Evolutionary conservation across 2,888 invertebrate species (phyloP).

Genomic region (Polydesmus complanatus): DNA sequence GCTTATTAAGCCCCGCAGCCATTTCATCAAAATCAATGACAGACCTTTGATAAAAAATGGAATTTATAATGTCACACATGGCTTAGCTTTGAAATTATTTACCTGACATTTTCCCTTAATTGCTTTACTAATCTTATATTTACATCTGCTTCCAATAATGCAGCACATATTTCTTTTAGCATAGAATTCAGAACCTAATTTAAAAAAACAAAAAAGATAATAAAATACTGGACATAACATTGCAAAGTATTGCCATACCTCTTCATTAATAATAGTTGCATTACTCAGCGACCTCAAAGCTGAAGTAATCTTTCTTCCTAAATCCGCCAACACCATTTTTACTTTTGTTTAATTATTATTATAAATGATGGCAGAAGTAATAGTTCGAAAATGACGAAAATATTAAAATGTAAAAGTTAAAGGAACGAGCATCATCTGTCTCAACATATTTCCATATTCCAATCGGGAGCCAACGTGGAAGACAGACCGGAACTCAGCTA

Average conservation of each 20-base stretch:
- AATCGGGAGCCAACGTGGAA: not conserved
- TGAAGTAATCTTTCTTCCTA: slow-evolving; percentile 97
- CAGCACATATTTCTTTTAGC: slow-evolving; percentile 97
- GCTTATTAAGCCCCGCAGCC: slow-evolving; percentile 91
- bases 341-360: not conserved
- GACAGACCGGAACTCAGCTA: too few species aligned
- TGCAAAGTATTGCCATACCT: slow-evolving; percentile 44
- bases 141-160: slow-evolving; percentile 88
- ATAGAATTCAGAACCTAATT: slow-evolving; percentile 87
- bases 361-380: not conserved
- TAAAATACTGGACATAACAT: not conserved
- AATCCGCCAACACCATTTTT: slow-evolving; percentile 96
- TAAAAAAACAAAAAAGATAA: not conserved
- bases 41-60: slow-evolving; percentile 37
- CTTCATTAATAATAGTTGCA: slow-evolving; percentile 96
- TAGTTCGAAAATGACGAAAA: too few species aligned
- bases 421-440: not conserved
- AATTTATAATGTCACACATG: not conserved
- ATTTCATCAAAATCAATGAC: slow-evolving; percentile 99
- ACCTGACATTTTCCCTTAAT: slow-evolving; percentile 85
- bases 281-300: slow-evolving; percentile 94
- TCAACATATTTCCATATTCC: not conserved
- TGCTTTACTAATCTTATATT: slow-evolving; percentile 91
- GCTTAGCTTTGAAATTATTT: slow-evolving; percentile 17
- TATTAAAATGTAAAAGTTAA: too few species aligned